Percentiles rank a stretch among this genome's conserved stretches.
Conservation (phyloP, 2,113 vertebrate genomes). For the Sylvietta virens region DNA sequence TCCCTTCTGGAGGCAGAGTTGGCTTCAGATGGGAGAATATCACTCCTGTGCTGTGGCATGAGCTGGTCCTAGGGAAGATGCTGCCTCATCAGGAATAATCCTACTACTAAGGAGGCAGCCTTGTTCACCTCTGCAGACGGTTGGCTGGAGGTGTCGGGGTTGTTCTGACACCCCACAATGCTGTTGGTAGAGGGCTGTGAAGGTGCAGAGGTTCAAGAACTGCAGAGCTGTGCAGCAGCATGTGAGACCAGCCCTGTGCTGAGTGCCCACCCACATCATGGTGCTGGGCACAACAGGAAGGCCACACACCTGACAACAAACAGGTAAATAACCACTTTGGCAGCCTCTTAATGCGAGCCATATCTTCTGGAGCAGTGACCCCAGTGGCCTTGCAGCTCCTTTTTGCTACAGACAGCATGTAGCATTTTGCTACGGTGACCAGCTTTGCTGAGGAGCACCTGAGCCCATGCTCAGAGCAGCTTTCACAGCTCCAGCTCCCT, state of each 20-base stretch:
- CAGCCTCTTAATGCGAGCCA: neutral
- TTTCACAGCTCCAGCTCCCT: rapidly evolving
- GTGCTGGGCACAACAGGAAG: neutral
- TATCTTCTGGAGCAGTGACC: neutral
- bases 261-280: neutral
- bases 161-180: neutral
- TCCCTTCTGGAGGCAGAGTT: neutral
- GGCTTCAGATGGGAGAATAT: neutral
- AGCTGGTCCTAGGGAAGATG: neutral
- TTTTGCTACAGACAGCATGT: rapidly evolving
- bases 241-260: neutral
- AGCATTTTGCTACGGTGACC: no score
- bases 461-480: neutral
- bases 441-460: neutral
- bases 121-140: neutral
- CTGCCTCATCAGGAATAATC: neutral
- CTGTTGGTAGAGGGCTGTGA: neutral
- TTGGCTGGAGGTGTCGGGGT: neutral
- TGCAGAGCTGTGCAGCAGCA: neutral
- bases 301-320: neutral
- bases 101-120: neutral
- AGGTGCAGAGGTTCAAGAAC: neutral
- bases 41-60: neutral
- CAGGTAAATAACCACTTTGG: neutral
- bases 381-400: neutral